Conservation (phyloP, 2,113 vertebrate genomes). For the Coryphaenoides rupestris region DNA sequence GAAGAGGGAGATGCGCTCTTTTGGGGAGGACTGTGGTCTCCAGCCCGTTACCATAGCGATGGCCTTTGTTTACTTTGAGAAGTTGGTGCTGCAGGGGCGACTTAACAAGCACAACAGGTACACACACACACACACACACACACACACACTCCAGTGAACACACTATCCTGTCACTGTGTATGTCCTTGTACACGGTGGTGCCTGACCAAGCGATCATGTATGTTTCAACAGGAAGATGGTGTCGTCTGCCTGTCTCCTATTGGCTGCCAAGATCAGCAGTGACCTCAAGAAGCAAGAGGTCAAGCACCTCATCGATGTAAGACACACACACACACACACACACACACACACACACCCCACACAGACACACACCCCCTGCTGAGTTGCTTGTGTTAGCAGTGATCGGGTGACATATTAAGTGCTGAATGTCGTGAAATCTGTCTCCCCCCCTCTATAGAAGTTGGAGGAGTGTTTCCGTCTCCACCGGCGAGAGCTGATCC, state of each 20-base stretch:
- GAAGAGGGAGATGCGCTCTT: slow-evolving; percentile 88
- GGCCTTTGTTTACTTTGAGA: slow-evolving; percentile 98
- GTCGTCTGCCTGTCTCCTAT: slow-evolving; percentile 87
- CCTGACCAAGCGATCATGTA: neutral
- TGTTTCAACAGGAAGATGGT: slow-evolving; percentile 85
- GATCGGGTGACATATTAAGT: no score
- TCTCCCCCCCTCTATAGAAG: slow-evolving; percentile 71
- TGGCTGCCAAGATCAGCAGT: slow-evolving; percentile 97
- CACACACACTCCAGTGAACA: neutral
- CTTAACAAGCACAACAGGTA: slow-evolving; percentile 92
- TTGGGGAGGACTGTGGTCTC: slow-evolving; percentile 85
- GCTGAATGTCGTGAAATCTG: no score
- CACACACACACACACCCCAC: slow-evolving; percentile 4
- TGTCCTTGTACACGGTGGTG: no score
- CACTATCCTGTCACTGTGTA: no score
- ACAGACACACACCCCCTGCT: no score
- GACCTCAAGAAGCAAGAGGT: slow-evolving; percentile 94
- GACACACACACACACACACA: slow-evolving; percentile 41
- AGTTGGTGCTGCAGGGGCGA: slow-evolving; percentile 91
- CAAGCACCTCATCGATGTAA: slow-evolving; percentile 94
- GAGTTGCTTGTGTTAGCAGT: no score
- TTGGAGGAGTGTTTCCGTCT: slow-evolving; percentile 94
- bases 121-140: neutral
- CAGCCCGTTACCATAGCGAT: slow-evolving; percentile 91
- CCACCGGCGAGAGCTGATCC: slow-evolving; percentile 88